phyloP scores from a whole-genome alignment of 1,140 invertebrate species.

The Microplitis mediator region DNA sequence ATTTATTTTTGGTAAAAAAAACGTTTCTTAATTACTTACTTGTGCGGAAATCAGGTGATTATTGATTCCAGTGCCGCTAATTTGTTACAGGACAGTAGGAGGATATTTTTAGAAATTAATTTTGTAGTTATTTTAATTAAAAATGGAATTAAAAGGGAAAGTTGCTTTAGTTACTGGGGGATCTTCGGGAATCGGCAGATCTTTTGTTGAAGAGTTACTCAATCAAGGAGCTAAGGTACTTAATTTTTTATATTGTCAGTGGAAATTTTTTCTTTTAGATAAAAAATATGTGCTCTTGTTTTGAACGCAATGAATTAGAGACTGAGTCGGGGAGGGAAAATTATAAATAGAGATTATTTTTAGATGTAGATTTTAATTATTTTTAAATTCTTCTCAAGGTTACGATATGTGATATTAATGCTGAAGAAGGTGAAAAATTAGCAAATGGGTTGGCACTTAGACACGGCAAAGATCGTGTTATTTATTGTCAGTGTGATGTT shows the following conservation, averaged over 20 bases:
- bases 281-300: no score
- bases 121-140: no score
- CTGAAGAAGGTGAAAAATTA: conserved; percentile 70
- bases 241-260: conserved; percentile 5
- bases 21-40: no score
- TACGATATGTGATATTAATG: conserved; percentile 74
- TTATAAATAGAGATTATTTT: no score
- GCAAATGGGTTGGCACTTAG: conserved; percentile 67
- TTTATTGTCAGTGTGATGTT: conserved; percentile 73
- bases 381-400: conserved; percentile 60
- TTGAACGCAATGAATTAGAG: background rate
- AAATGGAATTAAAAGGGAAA: conserved; percentile 64
- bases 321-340: background rate
- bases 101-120: background rate
- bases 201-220: conserved; percentile 71
- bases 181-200: conserved; percentile 73
- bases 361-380: no score
- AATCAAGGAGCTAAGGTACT: conserved; percentile 73
- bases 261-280: no score
- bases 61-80: no score
- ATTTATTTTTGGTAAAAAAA: no score
- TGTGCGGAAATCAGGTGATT: no score
- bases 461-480: conserved; percentile 69
- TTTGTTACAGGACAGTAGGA: background rate
- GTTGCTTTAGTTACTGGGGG: conserved; percentile 77